A percentile compares a stretch with the other conserved stretches of the same genome.
These are phyloP conservation scores for Sinhomidia bicolor DNA, from an alignment of 2,888 invertebrate genomes.

Conservation along the genomic window DNA sequence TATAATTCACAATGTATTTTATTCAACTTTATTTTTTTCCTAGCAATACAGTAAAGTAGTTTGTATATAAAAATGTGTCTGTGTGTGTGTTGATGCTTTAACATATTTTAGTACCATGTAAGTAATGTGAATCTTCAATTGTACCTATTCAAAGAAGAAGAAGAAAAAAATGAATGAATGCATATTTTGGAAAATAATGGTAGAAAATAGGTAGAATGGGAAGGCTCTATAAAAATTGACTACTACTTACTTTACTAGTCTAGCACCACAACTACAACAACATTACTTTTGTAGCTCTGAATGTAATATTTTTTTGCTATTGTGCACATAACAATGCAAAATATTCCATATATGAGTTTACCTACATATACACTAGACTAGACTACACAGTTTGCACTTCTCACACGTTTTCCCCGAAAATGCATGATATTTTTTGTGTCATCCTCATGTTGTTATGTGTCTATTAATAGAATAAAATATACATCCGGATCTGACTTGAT, in stretches of 20 bases:
- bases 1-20: neutral
- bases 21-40: neutral
- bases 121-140: slow-evolving; percentile 27
- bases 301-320: slow-evolving; percentile 29
- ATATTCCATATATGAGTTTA: neutral
- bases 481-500: slow-evolving; percentile 64
- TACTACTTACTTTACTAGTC: slow-evolving; percentile 18
- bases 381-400: neutral
- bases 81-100: neutral
- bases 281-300: neutral
- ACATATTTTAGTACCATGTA: neutral
- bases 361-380: neutral
- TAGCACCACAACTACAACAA: no score
- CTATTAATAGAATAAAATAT: slow-evolving; percentile 66
- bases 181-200: slow-evolving; percentile 10
- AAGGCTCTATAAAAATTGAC: neutral
- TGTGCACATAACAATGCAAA: slow-evolving; percentile 26
- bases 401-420: neutral
- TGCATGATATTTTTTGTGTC: slow-evolving; percentile 39
- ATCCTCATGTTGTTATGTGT: slow-evolving; percentile 49
- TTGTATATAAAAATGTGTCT: no score
- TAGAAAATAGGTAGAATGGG: neutral
- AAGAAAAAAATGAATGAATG: slow-evolving; percentile 20
- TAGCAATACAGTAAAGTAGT: neutral
- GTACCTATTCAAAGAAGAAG: no score